A percentile compares a stretch with the other conserved stretches of the same genome.
These are phyloP conservation scores for Anoplolepis gracilipes DNA, from an alignment of 1,140 invertebrate species.

Conservation along the genomic window DNA sequence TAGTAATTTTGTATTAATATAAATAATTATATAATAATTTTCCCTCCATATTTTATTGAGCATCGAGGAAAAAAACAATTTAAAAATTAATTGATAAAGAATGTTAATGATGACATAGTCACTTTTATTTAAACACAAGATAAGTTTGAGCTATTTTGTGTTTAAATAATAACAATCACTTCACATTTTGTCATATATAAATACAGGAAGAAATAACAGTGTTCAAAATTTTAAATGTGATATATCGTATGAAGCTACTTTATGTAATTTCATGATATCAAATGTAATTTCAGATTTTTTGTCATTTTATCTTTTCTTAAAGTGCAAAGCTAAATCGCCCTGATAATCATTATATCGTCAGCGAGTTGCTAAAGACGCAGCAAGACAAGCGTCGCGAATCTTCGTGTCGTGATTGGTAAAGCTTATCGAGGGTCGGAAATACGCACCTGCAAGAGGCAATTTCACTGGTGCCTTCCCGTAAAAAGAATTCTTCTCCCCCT, in stretches of 20 bases:
- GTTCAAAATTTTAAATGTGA: neutral
- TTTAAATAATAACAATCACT: no score
- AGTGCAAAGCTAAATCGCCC: slow-evolving; percentile 18
- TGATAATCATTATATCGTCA: slow-evolving; percentile 36
- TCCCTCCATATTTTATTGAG: neutral
- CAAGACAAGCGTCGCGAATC: slow-evolving; percentile 42
- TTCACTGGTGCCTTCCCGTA: slow-evolving; percentile 74
- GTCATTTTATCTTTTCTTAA: neutral
- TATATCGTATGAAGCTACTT: neutral
- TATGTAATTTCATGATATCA: neutral
- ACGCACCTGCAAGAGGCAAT: slow-evolving; percentile 74
- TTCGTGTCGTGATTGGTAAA: slow-evolving; percentile 61
- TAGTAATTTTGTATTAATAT: neutral
- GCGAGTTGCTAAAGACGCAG: slow-evolving; percentile 1
- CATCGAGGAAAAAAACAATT: neutral
- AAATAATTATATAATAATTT: no score
- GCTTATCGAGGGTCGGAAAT: slow-evolving; percentile 57
- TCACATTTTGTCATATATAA: neutral
- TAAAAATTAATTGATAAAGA: neutral
- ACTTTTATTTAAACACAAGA: neutral
- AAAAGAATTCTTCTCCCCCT: slow-evolving; percentile 66
- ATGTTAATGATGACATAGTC: neutral
- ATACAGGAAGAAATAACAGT: neutral
- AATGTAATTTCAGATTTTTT: neutral
- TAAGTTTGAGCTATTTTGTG: no score